Evolutionary conservation across 2,797 vertebrate species (phyloP).

Genomic region (Phataginus tetradactyla): DNA sequence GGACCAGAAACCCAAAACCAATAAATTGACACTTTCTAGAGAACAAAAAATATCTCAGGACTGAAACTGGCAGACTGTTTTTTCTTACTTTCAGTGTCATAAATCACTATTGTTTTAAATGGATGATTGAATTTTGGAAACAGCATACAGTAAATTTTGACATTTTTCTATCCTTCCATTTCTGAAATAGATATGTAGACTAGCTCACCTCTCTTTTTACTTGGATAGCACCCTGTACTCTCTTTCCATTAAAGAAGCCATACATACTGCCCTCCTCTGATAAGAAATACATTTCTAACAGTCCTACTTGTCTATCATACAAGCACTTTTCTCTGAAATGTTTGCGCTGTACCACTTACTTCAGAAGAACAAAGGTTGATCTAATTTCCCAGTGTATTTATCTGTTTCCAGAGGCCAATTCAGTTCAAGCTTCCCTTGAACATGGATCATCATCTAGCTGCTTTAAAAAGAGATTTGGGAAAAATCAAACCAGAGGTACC

Average conservation of each 20-base stretch:
- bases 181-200: constrained; percentile 57
- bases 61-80: constrained; percentile 15
- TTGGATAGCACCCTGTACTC: neutral
- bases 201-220: constrained; percentile 19
- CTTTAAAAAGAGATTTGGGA: neutral
- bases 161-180: constrained; percentile 44
- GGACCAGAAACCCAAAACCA: constrained; percentile 65
- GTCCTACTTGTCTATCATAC: neutral
- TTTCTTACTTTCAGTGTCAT: constrained; percentile 27
- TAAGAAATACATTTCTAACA: constrained; percentile 26
- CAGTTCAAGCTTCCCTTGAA: neutral
- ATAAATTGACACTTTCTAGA: constrained; percentile 65
- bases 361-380: neutral
- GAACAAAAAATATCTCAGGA: constrained; percentile 62
- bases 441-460: neutral
- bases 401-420: neutral
- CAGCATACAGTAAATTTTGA: constrained; percentile 19
- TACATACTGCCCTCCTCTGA: neutral
- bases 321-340: neutral
- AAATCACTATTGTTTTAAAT: neutral
- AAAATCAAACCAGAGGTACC: neutral
- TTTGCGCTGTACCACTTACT: neutral
- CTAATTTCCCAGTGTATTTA: neutral
- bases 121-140: constrained; percentile 28
- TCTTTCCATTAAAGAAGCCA: neutral